Conservation (phyloP, 2,113 vertebrate genomes). For the Istiophorus platypterus region DNA sequence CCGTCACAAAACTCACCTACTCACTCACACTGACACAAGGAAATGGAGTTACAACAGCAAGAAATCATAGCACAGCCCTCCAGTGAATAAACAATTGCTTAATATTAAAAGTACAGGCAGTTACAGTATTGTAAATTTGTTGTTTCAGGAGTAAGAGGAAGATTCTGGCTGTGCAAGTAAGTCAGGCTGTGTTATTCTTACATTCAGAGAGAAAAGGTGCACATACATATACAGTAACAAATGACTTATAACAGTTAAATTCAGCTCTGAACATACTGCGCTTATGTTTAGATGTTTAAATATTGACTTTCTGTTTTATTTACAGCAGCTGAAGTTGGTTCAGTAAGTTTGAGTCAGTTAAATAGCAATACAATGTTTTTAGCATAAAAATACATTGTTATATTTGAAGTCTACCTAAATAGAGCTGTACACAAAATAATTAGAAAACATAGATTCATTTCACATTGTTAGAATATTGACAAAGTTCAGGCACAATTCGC, state of each 20-base stretch:
- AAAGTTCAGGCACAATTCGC: constrained; percentile 77
- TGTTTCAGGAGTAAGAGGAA: constrained; percentile 20
- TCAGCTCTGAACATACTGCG: constrained; percentile 10
- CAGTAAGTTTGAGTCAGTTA: constrained; percentile 43
- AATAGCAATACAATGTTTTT: constrained; percentile 57
- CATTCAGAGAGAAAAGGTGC: constrained; percentile 33
- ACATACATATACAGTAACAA: constrained; percentile 6
- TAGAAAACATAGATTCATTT: constrained; percentile 78
- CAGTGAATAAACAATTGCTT: neutral
- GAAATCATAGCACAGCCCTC: neutral
- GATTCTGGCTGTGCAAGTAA: constrained; percentile 34
- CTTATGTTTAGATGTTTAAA: constrained; percentile 27
- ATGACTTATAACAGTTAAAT: neutral
- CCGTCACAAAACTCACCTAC: constrained; percentile 8
- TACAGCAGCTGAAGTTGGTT: constrained; percentile 59
- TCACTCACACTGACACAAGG: neutral
- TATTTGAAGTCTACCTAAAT: constrained; percentile 68
- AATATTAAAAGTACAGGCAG: constrained; percentile 29
- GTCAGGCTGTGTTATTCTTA: constrained; percentile 32
- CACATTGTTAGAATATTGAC: constrained; percentile 60
- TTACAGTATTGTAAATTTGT: constrained; percentile 14
- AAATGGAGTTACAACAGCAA: constrained; percentile 13
- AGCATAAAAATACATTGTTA: constrained; percentile 77
- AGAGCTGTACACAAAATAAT: constrained; percentile 75
- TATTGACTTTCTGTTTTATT: constrained; percentile 27